Base-by-base conservation (phyloP, 2,888 invertebrate species). In the Notocelia uddmanniana region DNA sequence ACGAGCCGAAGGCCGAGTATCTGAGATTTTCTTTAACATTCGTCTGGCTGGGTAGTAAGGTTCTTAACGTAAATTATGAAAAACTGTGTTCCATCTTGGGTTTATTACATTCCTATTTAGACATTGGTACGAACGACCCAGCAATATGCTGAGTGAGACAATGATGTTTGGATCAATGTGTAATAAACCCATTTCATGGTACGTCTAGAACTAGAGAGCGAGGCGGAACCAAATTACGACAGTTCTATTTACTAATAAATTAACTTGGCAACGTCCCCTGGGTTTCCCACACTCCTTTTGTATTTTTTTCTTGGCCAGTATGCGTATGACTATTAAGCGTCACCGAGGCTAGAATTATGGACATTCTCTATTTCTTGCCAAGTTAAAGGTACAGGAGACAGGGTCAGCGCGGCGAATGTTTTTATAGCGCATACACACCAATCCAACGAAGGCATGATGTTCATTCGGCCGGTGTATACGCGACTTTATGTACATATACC, bases 31-130 rank as follows among this genome's bases (percentile, higher is more conserved):
- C 41, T 5, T 41, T 3, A 41, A 41, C 5, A 41, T 41, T 41
- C 1, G 41, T 15, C 41, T n/a, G 41, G 31, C 31, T 31, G 31
- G 31, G 15, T 1, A 41, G 2, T 34, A 13, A 5, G 15, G 41
- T 1, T 41, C 3, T 41, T 41, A 41, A 41, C 41, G 41, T 41
- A 41, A 41, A 41, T 15, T 45, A 50, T 37, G 50, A 15, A 54
- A 57, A 41, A 41, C 31, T 59, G 21, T 70, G 54, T 21, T 55
- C 72, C 23, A 45, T 21, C 62, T 23, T 23, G 67, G 63, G 75
- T 6, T 6, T 13, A 37, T 31, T 31, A 31, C 31, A 31, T 31
- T 31, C 31, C 31, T 31, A 6, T 1, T 31, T 31, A 31, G 31
- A 31, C 8, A 31, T 8, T 31, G 13, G 37, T 37, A 37, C 11